These are phyloP conservation scores for Drosophila engyochracea DNA, from an alignment of 2,888 invertebrate genomes.

Conservation along the genomic window DNA sequence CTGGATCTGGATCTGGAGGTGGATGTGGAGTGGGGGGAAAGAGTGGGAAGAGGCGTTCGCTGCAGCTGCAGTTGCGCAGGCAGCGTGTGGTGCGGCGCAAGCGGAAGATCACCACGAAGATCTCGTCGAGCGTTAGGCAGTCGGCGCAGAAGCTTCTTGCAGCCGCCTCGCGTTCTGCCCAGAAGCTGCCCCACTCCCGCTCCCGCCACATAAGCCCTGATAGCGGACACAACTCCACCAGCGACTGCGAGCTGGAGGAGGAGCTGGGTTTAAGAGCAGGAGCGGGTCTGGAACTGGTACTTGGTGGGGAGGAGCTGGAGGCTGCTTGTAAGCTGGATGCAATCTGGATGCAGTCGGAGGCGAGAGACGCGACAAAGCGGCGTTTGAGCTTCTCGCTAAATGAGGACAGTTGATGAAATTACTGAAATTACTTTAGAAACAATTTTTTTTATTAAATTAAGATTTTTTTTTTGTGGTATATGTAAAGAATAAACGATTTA, in stretches of 20 bases:
- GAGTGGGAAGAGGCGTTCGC: conserved; percentile 30
- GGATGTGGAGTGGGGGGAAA: background rate
- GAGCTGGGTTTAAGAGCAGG: conserved; percentile 16
- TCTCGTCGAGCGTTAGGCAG: conserved; percentile 74
- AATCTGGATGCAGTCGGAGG: conserved; percentile 63
- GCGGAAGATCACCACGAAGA: conserved; percentile 68
- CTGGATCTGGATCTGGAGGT: background rate
- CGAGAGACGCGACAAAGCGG: conserved; percentile 69
- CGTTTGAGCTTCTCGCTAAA: conserved; percentile 64
- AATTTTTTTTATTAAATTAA: conserved; percentile 49
- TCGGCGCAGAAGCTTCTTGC: conserved; percentile 79
- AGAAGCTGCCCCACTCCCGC: conserved; percentile 33
- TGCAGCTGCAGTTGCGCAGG: conserved; percentile 70
- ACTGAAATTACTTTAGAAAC: background rate
- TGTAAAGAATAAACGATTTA: conserved; percentile 48
- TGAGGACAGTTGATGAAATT: conserved; percentile 46
- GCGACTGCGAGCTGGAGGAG: conserved; percentile 66
- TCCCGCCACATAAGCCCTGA: conserved; percentile 81
- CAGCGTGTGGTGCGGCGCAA: conserved; percentile 83
- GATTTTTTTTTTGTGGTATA: conserved; percentile 30
- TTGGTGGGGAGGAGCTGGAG: conserved; percentile 57
- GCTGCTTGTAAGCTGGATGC: conserved; percentile 59
- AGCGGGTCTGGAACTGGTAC: background rate
- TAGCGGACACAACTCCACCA: conserved; percentile 84
- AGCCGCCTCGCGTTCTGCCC: conserved; percentile 48